phyloP scores from a whole-genome alignment of 2,888 invertebrate species.

The Salticus scenicus region DNA sequence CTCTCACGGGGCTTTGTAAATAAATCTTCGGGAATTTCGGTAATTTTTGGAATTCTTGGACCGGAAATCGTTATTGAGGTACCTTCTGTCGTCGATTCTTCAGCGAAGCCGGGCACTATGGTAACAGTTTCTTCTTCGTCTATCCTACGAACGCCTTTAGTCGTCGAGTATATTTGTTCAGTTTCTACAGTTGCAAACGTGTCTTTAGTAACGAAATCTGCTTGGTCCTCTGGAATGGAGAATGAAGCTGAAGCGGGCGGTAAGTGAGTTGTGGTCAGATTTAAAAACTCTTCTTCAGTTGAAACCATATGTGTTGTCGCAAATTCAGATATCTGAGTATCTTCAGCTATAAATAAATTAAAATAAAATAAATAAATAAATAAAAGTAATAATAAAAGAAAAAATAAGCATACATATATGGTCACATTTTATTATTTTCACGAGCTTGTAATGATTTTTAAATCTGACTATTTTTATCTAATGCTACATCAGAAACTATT shows the following conservation, averaged over 20 bases:
- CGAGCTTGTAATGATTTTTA: no score
- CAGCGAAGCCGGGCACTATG: neutral
- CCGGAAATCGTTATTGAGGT: neutral
- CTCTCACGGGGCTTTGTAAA: constrained; percentile 43
- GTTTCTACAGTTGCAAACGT: constrained; percentile 55
- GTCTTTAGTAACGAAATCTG: constrained; percentile 27
- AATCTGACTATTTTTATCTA: no score
- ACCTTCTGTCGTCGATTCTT: neutral
- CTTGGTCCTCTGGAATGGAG: neutral
- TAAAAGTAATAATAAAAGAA: no score
- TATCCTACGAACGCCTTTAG: neutral
- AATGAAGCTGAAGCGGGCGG: neutral
- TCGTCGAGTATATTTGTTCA: constrained; percentile 13
- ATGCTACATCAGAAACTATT: no score
- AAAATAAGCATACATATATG: no score
- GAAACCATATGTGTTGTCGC: neutral
- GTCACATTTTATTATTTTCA: no score
- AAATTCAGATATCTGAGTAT: neutral
- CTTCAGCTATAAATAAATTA: neutral
- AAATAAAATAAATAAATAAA: no score
- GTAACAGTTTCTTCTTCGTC: neutral
- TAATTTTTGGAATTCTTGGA: constrained; percentile 42
- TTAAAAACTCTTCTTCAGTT: neutral
- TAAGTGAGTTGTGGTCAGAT: neutral
- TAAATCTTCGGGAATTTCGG: constrained; percentile 46